These are phyloP conservation scores for Molanna angustata DNA, from an alignment of 2,888 invertebrate genomes.

Conservation along the genomic window DNA sequence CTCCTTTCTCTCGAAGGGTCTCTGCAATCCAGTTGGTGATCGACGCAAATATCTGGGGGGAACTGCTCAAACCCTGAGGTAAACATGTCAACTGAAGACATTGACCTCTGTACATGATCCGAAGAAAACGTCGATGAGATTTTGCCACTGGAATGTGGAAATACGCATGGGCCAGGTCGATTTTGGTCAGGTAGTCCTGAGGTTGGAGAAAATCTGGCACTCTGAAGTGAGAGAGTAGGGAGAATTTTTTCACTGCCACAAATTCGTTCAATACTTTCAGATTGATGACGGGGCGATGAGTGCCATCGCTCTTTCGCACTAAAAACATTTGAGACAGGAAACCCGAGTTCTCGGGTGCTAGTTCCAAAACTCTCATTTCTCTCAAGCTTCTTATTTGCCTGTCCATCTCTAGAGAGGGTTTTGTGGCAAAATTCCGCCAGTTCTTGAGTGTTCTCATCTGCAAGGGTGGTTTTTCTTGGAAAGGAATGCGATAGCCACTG, in stretches of 20 bases:
- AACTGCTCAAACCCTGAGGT: not conserved
- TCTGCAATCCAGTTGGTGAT: constrained; percentile 4
- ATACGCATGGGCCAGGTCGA: constrained; percentile 24
- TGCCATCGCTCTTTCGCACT: not conserved
- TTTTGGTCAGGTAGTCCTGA: constrained; percentile 31
- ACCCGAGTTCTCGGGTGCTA: not conserved
- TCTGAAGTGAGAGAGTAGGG: constrained; percentile 36
- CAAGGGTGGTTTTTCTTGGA: no score
- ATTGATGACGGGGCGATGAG: constrained; percentile 41
- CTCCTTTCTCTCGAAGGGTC: constrained; percentile 1
- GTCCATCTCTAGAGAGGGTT: constrained; percentile 2
- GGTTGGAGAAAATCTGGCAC: constrained; percentile 30
- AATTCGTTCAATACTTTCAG: constrained; percentile 37
- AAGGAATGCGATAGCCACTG: no score
- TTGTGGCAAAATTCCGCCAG: not conserved
- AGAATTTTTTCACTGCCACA: constrained; percentile 38
- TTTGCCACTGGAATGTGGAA: not conserved
- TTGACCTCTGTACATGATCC: not conserved
- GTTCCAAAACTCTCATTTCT: not conserved
- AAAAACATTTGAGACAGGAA: constrained; percentile 9
- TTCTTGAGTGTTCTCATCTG: no score
- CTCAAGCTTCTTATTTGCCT: not conserved
- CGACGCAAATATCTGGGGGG: not conserved
- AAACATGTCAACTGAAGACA: constrained; percentile 2
- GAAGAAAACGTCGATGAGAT: not conserved